Evolutionary conservation across 2,797 vertebrate genomes (phyloP).

Genomic region (Paratrypauchen microcephalus): DNA sequence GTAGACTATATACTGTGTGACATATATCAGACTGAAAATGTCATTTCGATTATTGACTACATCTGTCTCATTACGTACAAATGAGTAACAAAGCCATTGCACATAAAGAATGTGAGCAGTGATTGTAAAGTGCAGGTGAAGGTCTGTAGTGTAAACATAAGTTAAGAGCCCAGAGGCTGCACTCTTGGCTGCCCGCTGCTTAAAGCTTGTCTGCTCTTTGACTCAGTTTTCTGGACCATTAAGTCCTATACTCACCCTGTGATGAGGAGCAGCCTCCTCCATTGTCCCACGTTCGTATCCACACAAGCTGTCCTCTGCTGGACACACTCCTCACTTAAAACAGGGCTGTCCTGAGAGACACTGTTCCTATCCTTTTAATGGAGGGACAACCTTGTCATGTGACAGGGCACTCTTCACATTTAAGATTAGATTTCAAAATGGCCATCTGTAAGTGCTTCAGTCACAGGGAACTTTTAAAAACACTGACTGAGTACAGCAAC

Average conservation of each 20-base stretch:
- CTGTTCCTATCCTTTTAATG: conserved; percentile 71
- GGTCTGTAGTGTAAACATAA: conserved; percentile 53
- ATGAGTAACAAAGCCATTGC: background rate
- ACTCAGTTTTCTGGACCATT: conserved; percentile 80
- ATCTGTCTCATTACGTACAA: background rate
- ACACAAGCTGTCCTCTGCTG: conserved; percentile 51
- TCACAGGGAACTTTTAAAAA: conserved; percentile 19
- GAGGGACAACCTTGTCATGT: conserved; percentile 65
- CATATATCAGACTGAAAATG: background rate
- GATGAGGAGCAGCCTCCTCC: conserved; percentile 63
- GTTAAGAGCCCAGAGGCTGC: conserved; percentile 45
- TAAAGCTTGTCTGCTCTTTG: conserved; percentile 64
- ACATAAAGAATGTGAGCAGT: conserved; percentile 6
- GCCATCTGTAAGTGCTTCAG: conserved; percentile 33
- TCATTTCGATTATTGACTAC: background rate
- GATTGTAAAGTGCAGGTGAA: conserved; percentile 48
- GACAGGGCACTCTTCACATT: conserved; percentile 64
- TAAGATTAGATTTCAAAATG: conserved; percentile 50
- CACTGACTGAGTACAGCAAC: background rate
- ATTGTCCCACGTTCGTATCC: conserved; percentile 49
- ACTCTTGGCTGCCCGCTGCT: conserved; percentile 49
- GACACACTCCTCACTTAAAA: conserved; percentile 43
- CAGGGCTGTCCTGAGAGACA: conserved; percentile 47
- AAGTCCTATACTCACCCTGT: conserved; percentile 69
- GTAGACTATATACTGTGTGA: background rate